phyloP scores from a whole-genome alignment of 2,888 invertebrate species.

The Dorcus hopei region DNA sequence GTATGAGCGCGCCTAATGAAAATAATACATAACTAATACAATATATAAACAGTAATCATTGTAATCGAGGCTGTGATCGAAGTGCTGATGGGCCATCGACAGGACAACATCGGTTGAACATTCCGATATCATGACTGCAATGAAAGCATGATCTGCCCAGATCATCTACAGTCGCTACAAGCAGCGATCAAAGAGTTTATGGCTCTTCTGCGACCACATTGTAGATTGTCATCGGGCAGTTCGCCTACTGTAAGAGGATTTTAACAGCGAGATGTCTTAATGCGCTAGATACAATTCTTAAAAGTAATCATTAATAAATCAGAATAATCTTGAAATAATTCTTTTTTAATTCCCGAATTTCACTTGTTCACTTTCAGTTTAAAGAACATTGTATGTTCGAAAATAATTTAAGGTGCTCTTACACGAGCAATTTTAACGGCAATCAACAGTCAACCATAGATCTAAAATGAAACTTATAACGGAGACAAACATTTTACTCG shows the following conservation, averaged over 20 bases:
- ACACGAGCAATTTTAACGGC: no score
- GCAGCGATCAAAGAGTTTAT: slow-evolving; percentile 21
- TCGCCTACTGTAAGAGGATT: slow-evolving; percentile 11
- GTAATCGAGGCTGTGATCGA: background rate
- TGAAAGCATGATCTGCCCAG: slow-evolving; percentile 16
- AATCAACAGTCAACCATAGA: no score
- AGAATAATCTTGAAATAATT: no score
- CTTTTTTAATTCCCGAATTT: no score
- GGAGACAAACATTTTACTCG: no score
- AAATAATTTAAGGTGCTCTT: no score
- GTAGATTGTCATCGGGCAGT: slow-evolving; percentile 17
- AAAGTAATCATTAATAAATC: no score
- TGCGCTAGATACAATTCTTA: no score
- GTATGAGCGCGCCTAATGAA: background rate
- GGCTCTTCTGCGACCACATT: slow-evolving; percentile 17
- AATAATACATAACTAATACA: background rate
- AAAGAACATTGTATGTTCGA: no score
- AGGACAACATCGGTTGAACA: slow-evolving; percentile 11
- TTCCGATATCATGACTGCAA: slow-evolving; percentile 13
- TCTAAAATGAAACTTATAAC: no score
- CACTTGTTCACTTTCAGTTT: no score
- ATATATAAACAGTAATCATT: background rate
- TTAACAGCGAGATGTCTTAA: no score
- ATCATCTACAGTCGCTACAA: slow-evolving; percentile 19
- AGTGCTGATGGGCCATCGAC: background rate